These are phyloP conservation scores for Florisuga fusca DNA, from an alignment of 2,797 vertebrate species.

Conservation along the genomic window DNA sequence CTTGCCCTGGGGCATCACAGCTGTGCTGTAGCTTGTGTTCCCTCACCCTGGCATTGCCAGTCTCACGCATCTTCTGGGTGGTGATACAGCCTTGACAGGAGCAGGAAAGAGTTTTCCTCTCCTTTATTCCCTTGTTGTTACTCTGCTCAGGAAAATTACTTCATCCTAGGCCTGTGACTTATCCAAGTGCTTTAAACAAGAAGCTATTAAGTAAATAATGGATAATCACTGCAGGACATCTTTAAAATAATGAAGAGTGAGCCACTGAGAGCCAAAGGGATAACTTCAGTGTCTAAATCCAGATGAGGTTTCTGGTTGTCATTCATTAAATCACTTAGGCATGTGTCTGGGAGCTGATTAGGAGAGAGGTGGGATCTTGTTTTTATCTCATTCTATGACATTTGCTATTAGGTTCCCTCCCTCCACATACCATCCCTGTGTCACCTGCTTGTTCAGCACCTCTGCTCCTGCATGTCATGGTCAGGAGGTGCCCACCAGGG, in stretches of 20 bases:
- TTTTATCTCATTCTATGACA: background rate
- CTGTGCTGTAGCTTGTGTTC: fast-evolving
- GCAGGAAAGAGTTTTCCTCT: background rate
- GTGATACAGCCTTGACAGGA: background rate
- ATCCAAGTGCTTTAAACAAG: background rate
- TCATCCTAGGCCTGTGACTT: background rate
- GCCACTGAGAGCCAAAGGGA: background rate
- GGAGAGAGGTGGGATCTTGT: background rate
- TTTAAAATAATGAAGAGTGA: conserved; percentile 5
- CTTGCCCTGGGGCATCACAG: background rate
- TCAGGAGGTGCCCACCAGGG: fast-evolving
- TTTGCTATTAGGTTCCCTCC: background rate
- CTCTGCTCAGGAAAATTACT: background rate
- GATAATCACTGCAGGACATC: background rate
- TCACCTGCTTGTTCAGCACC: background rate
- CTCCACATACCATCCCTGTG: background rate
- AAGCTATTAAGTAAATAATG: conserved; percentile 12
- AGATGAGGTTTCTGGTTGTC: background rate
- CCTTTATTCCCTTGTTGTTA: background rate
- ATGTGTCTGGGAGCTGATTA: background rate
- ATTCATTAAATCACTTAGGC: background rate
- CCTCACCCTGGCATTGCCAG: fast-evolving
- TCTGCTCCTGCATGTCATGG: background rate
- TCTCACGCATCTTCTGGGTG: background rate
- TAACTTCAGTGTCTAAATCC: background rate